Conservation (phyloP, 2,797 vertebrate genomes). For the Oreochromis grahami region DNA sequence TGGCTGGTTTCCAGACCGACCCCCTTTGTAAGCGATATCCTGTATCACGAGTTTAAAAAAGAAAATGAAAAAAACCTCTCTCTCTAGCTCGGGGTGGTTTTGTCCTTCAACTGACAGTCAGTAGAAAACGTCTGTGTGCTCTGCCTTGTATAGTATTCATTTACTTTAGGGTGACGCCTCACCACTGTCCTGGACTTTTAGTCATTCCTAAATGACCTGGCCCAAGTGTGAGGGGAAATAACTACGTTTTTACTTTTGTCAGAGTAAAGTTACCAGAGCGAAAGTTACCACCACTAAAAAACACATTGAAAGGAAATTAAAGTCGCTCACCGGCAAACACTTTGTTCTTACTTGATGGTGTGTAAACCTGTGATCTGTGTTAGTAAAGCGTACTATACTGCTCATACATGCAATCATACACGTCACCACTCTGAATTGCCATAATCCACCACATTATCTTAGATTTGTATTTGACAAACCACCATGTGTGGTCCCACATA, state of each 20-base stretch:
- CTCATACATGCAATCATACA: not conserved
- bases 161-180: not conserved
- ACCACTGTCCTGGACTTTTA: not conserved
- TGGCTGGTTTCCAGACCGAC: slow-evolving; percentile 44
- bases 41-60: not conserved
- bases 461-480: not conserved
- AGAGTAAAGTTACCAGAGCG: not conserved
- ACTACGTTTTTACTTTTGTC: not conserved
- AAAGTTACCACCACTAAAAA: not conserved
- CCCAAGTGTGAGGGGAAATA: not conserved
- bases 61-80: not conserved
- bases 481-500: not conserved
- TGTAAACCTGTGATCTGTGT: not conserved
- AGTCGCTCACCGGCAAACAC: fast-evolving
- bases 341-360: not conserved
- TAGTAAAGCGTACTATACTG: not conserved
- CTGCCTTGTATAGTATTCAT: not conserved
- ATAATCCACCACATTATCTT: not conserved
- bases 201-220: not conserved
- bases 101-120: not conserved
- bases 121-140: not conserved
- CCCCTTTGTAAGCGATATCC: slow-evolving; percentile 37
- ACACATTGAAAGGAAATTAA: not conserved
- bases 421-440: not conserved
- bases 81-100: not conserved